Conservation (phyloP, 2,888 invertebrate species). For the Parochlus steinenii region DNA sequence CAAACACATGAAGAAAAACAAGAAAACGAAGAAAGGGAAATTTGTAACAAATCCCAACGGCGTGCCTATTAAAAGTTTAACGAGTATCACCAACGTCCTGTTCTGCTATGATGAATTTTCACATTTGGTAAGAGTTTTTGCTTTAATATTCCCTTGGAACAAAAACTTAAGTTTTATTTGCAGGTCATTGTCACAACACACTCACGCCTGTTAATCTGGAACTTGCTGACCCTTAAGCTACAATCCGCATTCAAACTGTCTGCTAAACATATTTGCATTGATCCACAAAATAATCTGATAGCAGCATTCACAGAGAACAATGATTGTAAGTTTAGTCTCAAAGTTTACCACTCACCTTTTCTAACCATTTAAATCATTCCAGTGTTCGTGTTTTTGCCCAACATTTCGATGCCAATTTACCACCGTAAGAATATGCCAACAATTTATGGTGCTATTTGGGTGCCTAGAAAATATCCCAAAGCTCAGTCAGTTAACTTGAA, state of each 20-base stretch:
- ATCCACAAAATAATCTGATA: slow-evolving; percentile 43
- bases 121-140: slow-evolving; percentile 17
- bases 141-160: neutral
- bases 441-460: slow-evolving; percentile 35
- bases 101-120: slow-evolving; percentile 27
- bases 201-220: slow-evolving; percentile 44
- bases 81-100: slow-evolving; percentile 23
- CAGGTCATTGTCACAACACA: slow-evolving; percentile 29
- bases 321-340: slow-evolving; percentile 34
- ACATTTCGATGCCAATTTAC: slow-evolving; percentile 36
- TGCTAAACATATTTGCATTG: slow-evolving; percentile 33
- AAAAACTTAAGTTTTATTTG: too few species aligned
- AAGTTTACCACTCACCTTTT: slow-evolving; percentile 3
- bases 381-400: slow-evolving; percentile 49
- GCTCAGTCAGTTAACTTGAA: slow-evolving; percentile 29
- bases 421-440: slow-evolving; percentile 32
- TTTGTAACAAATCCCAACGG: slow-evolving; percentile 10
- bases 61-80: slow-evolving; percentile 18
- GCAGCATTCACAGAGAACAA: slow-evolving; percentile 42
- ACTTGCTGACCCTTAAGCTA: slow-evolving; percentile 43
- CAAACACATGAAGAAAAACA: slow-evolving; percentile 1
- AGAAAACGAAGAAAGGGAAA: slow-evolving; percentile 3
- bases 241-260: slow-evolving; percentile 35
- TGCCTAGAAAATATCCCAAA: slow-evolving; percentile 34
- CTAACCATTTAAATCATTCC: slow-evolving; percentile 17